Evolutionary conservation across 92 coral and sea anemone species (phyloP), one percentile per base, ranked within the genome.

Genomic region (Zoanthus sociatus): DNA sequence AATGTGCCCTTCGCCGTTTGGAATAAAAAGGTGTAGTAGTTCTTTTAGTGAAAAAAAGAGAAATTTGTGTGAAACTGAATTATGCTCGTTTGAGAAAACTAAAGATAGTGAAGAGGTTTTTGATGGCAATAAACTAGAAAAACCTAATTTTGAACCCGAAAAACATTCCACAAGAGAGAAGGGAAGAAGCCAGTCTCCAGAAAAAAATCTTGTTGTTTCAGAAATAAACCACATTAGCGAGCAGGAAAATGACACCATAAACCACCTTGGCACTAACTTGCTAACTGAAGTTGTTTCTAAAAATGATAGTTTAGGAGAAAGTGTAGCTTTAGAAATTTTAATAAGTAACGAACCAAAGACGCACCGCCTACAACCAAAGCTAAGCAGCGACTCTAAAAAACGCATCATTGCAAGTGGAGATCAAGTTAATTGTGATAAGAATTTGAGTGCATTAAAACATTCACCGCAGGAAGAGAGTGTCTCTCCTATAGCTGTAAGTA

Each of bases 171-270:
- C 37, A 9, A 51, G 30, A 10, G 75, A 64, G 13, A 73, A 68
- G 37, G 78, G 78, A 83, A 88, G 31, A 61, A 46, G 77, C 46
- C 21, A 77, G 44, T 87, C 91, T 15, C 88, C 90, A 79, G 95
- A 90, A 30, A 50, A 90, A 48, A 71, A 68, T 58, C 73, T 94
- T 87, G 89, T 78, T 17, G 2, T 11, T 7, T 67, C 86, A 53
- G 68, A 67, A 68, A 45, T 33, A 78, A 50, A 21, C 9, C 37
- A 79, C 44, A 31, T 16, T 31, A 16, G 30, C 48, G 75, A 60
- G 48, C 16, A 64, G 21, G 63, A 75, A 58, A 30, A 64, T 21
- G 13, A 4, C 6, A 18, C 10, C 21, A 64, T 82, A 70, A 82
- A 60, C 72, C 54, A 46, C 10, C 0, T 6, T 53, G n/a, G 5